Conservation (phyloP, 2,888 invertebrate genomes). For the Gisinianus flammeolus region DNA sequence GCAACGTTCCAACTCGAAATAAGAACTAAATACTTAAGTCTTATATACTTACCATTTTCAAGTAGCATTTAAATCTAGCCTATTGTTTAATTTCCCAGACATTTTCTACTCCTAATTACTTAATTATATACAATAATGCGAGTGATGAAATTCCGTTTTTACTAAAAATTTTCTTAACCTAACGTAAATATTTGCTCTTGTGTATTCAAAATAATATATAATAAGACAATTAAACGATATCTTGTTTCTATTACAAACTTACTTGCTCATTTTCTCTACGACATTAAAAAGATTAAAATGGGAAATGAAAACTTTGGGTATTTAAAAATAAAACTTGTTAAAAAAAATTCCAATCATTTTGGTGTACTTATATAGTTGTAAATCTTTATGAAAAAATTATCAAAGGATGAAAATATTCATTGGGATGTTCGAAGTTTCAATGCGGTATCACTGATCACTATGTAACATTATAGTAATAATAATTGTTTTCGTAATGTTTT, state of each 20-base stretch:
- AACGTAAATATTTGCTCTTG: not conserved
- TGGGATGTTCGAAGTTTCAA: constrained; percentile 22
- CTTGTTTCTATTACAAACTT: not conserved
- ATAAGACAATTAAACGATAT: no score
- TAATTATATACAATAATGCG: constrained; percentile 10
- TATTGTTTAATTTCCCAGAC: not conserved
- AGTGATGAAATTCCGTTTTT: not conserved
- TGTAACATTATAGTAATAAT: constrained; percentile 4
- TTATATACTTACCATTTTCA: no score
- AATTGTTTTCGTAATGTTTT: constrained; percentile 8
- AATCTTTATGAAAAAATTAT: not conserved
- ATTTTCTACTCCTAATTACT: not conserved
- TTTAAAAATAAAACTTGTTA: not conserved
- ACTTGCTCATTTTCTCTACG: not conserved
- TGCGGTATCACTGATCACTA: not conserved
- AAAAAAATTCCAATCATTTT: constrained; percentile 6
- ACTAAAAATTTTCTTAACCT: not conserved
- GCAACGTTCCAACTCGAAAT: constrained; percentile 16
- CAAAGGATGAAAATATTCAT: constrained; percentile 24
- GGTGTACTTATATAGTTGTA: not conserved
- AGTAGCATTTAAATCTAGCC: no score
- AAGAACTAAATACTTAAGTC: not conserved
- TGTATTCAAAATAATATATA: constrained; percentile 16
- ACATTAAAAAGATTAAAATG: not conserved
- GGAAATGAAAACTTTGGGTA: not conserved